phyloP scores from a whole-genome alignment of 2,888 invertebrate species.

The Andrena dorsata region DNA sequence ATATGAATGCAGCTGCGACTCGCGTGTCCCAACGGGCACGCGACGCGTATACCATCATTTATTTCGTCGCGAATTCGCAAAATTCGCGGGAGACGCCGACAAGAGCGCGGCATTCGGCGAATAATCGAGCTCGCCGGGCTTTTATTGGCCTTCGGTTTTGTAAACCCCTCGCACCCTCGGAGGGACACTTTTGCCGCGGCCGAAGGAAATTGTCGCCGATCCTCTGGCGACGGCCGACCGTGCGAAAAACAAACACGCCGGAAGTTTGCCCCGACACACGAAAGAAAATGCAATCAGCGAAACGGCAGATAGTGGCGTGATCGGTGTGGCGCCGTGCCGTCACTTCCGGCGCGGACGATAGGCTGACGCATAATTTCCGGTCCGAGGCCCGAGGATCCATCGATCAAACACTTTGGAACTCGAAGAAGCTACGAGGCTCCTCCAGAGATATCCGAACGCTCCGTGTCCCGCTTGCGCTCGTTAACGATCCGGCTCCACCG shows the following conservation, averaged over 20 bases:
- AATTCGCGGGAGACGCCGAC: neutral
- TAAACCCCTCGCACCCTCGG: constrained; percentile 11
- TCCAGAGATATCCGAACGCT: constrained; percentile 58
- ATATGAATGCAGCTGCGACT: constrained; percentile 79
- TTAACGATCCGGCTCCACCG: constrained; percentile 18
- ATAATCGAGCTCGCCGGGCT: neutral
- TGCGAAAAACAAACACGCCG: constrained; percentile 70
- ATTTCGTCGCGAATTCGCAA: constrained; percentile 52
- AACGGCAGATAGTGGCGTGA: constrained; percentile 83
- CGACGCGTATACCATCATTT: constrained; percentile 68
- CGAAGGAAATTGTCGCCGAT: constrained; percentile 53
- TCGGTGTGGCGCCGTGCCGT: constrained; percentile 78
- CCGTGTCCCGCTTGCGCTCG: constrained; percentile 27
- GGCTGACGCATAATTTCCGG: constrained; percentile 85
- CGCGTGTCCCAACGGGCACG: constrained; percentile 75
- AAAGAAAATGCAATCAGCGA: constrained; percentile 77
- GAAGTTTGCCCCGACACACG: constrained; percentile 56
- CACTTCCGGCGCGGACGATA: constrained; percentile 82
- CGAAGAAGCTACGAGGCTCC: constrained; percentile 64
- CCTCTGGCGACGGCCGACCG: constrained; percentile 43
- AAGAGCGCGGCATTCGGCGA: neutral
- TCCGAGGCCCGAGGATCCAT: constrained; percentile 81
- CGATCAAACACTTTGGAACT: constrained; percentile 83
- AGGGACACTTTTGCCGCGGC: constrained; percentile 1
- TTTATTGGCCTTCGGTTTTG: neutral